These are phyloP conservation scores for Alauda arvensis DNA, from an alignment of 2,797 vertebrate genomes.

Conservation along the genomic window DNA sequence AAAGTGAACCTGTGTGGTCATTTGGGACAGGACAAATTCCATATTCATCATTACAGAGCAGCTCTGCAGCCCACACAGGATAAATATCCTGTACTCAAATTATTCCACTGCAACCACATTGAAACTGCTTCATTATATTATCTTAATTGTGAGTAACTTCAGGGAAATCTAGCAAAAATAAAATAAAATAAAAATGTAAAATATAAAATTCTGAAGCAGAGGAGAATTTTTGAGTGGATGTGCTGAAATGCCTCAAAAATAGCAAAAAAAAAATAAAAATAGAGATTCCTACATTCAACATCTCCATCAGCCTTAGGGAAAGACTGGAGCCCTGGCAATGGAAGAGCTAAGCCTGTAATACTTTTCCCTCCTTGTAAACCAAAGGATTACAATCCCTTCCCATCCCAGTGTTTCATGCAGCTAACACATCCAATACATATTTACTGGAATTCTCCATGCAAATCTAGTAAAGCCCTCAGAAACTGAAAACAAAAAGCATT, in stretches of 20 bases:
- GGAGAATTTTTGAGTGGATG: neutral
- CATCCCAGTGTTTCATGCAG: neutral
- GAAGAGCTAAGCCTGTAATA: neutral
- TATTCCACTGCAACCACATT: neutral
- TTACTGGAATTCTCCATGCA: neutral
- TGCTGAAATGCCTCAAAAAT: neutral
- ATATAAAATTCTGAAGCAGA: neutral
- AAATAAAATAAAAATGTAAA: neutral
- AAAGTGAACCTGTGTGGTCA: accelerated
- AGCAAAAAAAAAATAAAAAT: neutral
- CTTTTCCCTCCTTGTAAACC: neutral
- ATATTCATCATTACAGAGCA: neutral
- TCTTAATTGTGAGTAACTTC: neutral
- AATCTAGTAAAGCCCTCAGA: neutral
- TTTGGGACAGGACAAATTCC: neutral
- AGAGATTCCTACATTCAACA: neutral
- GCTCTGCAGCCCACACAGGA: neutral
- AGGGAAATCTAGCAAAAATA: accelerated
- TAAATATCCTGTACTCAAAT: accelerated
- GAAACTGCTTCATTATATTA: neutral
- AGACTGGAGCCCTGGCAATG: neutral
- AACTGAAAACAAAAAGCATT: neutral
- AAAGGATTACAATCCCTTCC: neutral
- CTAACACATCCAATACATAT: neutral
- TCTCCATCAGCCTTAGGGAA: accelerated